Evolutionary conservation across 2,113 vertebrate genomes (phyloP), one percentile per base, ranked within the genome.

Genomic region (Embiotoca jacksoni): DNA sequence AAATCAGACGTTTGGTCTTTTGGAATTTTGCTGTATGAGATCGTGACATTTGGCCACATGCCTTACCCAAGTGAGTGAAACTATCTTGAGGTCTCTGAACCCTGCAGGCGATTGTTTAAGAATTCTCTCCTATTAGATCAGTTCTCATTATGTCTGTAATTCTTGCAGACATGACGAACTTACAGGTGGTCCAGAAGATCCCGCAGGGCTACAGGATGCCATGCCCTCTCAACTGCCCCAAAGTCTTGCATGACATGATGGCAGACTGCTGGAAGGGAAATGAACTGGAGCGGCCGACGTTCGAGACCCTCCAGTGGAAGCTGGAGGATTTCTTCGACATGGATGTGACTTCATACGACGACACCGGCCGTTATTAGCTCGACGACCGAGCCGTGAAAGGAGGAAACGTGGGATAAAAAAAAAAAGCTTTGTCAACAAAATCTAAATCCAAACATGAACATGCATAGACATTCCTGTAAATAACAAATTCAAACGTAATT

Each of bases 1-100:
- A 99, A 99, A 87, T 99, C 98, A 0, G 98, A 99, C 62, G 93
- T 99, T 30, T 99, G 98, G 98, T 97, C 98, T 23, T 99, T 98
- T 90, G 98, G 98, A 57, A 93, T 99, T 84, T 92, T 99, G 77
- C 93, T 99, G 52, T 96, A 95, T 89, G 98, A 99, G 95, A 99
- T 99, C 90, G 88, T 97, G 82, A 99, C 98, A 14, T 99, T 96
- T 0, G 98, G 97, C 68, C 94, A 97, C 91, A 96, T 93, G 91
- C 98, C 98, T 9, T 99, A 99, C 13, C 91, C 92, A 84, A 93
- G 98, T 81, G 15, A 75, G 71, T 57, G 36, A 9, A 14, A 15
- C 1, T 52, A 23, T 52, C 16, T 6, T 44, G 13, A 52, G n/a
- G 7, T 52, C 49, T 50, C 49, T 4, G 16, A 50, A 16, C 49